Conservation (phyloP, 2,888 invertebrate genomes). For the Plusia festucae region DNA sequence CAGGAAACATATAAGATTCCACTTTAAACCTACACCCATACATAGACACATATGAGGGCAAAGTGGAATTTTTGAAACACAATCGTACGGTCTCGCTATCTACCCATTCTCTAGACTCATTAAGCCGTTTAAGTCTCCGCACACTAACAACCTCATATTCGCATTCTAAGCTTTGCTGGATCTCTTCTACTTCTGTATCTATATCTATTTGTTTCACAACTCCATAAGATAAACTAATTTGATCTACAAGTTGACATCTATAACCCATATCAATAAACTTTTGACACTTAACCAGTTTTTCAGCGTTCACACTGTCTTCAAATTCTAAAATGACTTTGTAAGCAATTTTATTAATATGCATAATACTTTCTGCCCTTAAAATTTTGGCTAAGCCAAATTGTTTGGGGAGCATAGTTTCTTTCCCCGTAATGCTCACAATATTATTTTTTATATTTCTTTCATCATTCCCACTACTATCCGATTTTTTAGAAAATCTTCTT, state of each 20-base stretch:
- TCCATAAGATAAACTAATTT: neutral
- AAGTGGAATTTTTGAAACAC: constrained; percentile 9
- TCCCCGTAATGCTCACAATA: neutral
- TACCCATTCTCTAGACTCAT: neutral
- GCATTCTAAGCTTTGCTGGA: neutral
- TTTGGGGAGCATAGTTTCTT: neutral
- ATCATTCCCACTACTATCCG: too few species aligned
- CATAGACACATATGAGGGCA: constrained; percentile 6
- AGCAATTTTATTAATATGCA: constrained; percentile 1
- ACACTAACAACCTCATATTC: neutral
- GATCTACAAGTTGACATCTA: neutral
- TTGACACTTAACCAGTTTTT: constrained; percentile 5
- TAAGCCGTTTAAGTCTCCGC: constrained; percentile 1
- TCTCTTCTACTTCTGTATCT: neutral
- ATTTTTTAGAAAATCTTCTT: neutral
- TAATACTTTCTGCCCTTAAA: neutral
- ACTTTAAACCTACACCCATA: constrained; percentile 32
- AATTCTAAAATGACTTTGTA: constrained; percentile 7
- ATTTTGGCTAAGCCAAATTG: constrained; percentile 3
- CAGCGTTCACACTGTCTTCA: constrained; percentile 5
- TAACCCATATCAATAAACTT: neutral
- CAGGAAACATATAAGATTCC: constrained; percentile 41
- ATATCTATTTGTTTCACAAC: neutral
- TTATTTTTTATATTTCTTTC: neutral
- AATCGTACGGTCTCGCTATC: constrained; percentile 5